These are phyloP conservation scores for Aphelinus atriplicis DNA, from an alignment of 1,140 invertebrate species.

Conservation along the genomic window DNA sequence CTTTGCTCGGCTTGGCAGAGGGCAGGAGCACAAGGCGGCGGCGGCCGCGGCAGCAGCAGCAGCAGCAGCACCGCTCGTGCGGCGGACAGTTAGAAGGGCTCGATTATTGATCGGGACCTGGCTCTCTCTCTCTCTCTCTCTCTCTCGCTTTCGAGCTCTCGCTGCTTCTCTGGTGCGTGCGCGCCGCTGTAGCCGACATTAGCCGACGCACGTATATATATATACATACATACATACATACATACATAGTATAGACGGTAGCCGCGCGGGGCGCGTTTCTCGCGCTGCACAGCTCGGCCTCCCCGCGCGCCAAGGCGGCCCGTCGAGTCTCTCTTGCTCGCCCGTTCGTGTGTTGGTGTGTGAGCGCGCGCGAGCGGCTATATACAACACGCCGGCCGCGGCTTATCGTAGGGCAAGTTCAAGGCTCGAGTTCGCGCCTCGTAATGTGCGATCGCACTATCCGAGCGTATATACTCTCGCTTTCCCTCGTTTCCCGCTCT, in stretches of 20 bases:
- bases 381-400: slow-evolving; percentile 28
- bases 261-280: not conserved
- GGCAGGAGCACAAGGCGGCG: slow-evolving; percentile 3
- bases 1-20: slow-evolving; percentile 34
- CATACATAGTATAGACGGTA: too few relatives aligned
- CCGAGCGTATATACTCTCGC: slow-evolving; percentile 40
- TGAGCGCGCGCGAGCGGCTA: too few relatives aligned
- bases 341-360: too few relatives aligned
- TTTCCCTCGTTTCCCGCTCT: not conserved
- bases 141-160: not conserved
- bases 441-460: slow-evolving; percentile 61
- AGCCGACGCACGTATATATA: slow-evolving; percentile 19
- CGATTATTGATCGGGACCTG: slow-evolving; percentile 55
- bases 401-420: slow-evolving; percentile 66
- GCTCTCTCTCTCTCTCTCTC: slow-evolving; percentile 14
- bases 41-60: not conserved
- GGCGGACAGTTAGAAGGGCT: slow-evolving; percentile 51
- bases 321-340: too few relatives aligned
- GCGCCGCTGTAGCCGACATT: slow-evolving; percentile 34
- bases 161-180: not conserved
- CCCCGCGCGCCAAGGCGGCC: too few relatives aligned
- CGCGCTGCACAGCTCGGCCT: not conserved
- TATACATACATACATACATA: slow-evolving; percentile 1
- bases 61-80: slow-evolving; percentile 23
- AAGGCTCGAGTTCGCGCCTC: slow-evolving; percentile 60